Evolutionary conservation across 2,888 invertebrate genomes (phyloP).

Genomic region (Chrysina gloriosa): DNA sequence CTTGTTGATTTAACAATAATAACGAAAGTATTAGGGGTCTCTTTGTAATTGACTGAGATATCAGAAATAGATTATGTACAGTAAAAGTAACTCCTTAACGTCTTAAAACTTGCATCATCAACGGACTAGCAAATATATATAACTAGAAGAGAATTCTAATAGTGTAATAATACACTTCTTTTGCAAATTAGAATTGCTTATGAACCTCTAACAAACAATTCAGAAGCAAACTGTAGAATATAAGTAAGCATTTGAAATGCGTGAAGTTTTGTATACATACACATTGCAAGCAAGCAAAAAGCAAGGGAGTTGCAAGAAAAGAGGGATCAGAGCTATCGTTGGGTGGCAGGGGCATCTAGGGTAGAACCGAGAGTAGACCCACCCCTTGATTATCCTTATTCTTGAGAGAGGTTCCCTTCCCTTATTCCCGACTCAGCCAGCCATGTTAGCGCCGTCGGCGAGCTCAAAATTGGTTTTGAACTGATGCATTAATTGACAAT

Average conservation of each 20-base stretch:
- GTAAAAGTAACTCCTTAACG: background rate
- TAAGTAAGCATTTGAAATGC: constrained; percentile 12
- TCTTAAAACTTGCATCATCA: constrained; percentile 13
- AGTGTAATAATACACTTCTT: constrained; percentile 5
- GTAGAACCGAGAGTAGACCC: constrained; percentile 48
- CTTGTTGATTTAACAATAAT: too few species aligned
- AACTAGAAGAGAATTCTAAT: background rate
- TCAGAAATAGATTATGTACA: too few species aligned
- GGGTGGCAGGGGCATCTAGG: constrained; percentile 37
- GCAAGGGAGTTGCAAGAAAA: constrained; percentile 19
- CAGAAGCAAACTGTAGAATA: constrained; percentile 10
- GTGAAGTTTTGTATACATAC: constrained; percentile 15
- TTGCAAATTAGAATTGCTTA: constrained; percentile 8
- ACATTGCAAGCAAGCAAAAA: constrained; percentile 24
- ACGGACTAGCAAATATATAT: constrained; percentile 6
- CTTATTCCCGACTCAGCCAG: constrained; percentile 46
- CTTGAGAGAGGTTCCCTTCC: constrained; percentile 51
- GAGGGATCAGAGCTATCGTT: constrained; percentile 29
- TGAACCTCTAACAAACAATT: constrained; percentile 24
- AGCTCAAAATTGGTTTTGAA: constrained; percentile 61
- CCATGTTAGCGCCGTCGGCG: constrained; percentile 56
- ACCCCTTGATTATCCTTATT: constrained; percentile 63
- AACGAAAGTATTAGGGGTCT: too few species aligned
- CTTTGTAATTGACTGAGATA: too few species aligned
- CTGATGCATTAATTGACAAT: constrained; percentile 65